These are phyloP conservation scores for Blastobasis lacticolella DNA, from an alignment of 2,888 invertebrate genomes.

Conservation along the genomic window DNA sequence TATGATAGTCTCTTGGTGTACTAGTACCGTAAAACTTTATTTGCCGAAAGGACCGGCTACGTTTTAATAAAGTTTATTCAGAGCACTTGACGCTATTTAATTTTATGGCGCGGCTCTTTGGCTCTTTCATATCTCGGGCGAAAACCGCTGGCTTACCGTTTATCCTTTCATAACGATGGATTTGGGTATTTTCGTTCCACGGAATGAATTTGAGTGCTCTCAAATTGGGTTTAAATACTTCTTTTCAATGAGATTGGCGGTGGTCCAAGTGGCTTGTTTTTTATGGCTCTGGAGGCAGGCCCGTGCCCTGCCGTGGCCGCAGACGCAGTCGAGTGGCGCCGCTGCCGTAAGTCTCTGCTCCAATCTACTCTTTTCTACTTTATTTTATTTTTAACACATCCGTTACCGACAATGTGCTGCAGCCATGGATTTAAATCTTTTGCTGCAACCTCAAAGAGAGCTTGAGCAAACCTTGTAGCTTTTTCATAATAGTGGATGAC, in stretches of 20 bases:
- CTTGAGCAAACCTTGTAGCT: too few relatives aligned
- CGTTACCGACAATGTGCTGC: too few relatives aligned
- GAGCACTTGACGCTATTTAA: slow-evolving; percentile 4
- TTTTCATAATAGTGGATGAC: too few relatives aligned
- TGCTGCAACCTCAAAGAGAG: too few relatives aligned
- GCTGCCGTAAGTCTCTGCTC: background rate
- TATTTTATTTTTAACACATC: too few relatives aligned
- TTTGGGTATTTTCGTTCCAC: slow-evolving; percentile 32
- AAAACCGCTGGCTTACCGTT: slow-evolving; percentile 9
- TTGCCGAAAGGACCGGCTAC: too few relatives aligned
- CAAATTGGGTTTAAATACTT: slow-evolving; percentile 52
- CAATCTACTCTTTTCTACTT: background rate
- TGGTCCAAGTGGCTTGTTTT: slow-evolving; percentile 65
- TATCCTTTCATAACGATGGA: slow-evolving; percentile 14
- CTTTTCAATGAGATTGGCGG: slow-evolving; percentile 63
- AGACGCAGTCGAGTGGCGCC: slow-evolving; percentile 49
- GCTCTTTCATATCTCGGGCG: slow-evolving; percentile 8
- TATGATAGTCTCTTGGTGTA: too few relatives aligned
- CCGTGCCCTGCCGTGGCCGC: slow-evolving; percentile 39
- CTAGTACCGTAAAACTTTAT: too few relatives aligned
- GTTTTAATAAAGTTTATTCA: background rate
- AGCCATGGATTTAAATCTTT: too few relatives aligned
- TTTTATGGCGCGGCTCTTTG: slow-evolving; percentile 10
- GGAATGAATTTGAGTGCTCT: slow-evolving; percentile 53
- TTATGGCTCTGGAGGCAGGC: slow-evolving; percentile 43